These are phyloP conservation scores for Tympanuchus pallidicinctus DNA, from an alignment of 2,113 vertebrate species.

Conservation along the genomic window DNA sequence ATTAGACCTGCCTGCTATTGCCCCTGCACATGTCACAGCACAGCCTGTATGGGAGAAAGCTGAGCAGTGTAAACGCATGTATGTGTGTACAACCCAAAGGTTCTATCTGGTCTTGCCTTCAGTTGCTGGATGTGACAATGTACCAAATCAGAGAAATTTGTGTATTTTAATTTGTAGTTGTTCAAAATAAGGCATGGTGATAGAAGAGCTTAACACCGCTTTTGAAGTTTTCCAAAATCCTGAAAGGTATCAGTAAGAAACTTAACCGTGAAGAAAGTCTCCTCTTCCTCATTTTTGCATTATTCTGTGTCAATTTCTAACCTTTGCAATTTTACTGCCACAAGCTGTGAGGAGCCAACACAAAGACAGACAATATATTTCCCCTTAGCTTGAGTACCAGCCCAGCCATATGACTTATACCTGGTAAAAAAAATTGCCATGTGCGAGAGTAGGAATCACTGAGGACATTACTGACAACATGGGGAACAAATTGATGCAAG, in stretches of 20 bases:
- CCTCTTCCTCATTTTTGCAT: background rate
- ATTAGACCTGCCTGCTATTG: background rate
- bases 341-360: background rate
- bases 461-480: background rate
- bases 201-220: background rate
- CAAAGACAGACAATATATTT: background rate
- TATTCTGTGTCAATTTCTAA: background rate
- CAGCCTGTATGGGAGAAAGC: background rate
- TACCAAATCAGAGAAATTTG: background rate
- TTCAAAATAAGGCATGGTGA: background rate
- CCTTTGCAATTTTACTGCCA: background rate
- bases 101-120: background rate
- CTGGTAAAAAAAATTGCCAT: background rate
- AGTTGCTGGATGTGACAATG: background rate
- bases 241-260: background rate
- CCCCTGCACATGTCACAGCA: background rate
- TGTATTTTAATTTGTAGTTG: background rate
- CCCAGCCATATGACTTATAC: background rate
- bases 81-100: fast-evolving
- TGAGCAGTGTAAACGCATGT: background rate
- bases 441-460: background rate
- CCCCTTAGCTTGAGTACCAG: background rate
- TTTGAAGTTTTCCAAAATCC: background rate
- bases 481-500: background rate
- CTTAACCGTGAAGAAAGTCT: background rate